Base-by-base conservation (phyloP, 2,888 invertebrate genomes). In the Trypoxylon attenuatum region DNA sequence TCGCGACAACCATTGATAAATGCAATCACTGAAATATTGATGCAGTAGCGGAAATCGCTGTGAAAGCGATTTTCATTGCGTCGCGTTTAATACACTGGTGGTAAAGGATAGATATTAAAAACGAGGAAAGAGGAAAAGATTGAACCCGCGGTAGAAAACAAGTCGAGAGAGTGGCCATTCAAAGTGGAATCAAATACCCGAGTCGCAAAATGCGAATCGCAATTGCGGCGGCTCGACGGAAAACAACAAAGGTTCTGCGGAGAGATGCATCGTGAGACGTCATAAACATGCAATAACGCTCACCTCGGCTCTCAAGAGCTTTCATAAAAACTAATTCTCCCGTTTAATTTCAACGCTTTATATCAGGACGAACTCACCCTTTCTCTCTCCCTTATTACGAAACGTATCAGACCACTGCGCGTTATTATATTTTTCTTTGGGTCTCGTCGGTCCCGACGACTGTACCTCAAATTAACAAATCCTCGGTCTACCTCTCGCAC, bases 281-380 rank as follows among this genome's bases (percentile, higher is more conserved):
- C 53, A 25, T 66, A 53, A 66, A 66, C 65, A 53, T 38, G 60
- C 60, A 53, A 66, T 68, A 66, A 66, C 45, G 60, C 57, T 60
- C 5, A 25, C 45, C 45, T n/a, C 42, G 16, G 39, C 51, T 47
- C 2, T 38, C 55, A 49, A 61, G 53, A 33, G 39, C 50, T 62
- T 67, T 71, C 56, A 67, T 65, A 70, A 69, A 69, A 69, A 69
- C 62, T 71, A 73, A 73, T 76, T 76, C 69, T 39, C 61, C 55
- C 69, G 58, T 71, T 76, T 76, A 76, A 76, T 76, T 76, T 64
- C 71, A 57, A 25, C 50, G 61, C 57, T 71, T 55, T 73, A 70
- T 58, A 58, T 50, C 38, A 16, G 39, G 18, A 21, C 43, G 47
- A n/a, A n/a, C n/a, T n/a, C n/a, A n/a, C n/a, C n/a, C n/a, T n/a